A percentile compares a stretch with the other conserved stretches of the same genome.
These are phyloP conservation scores for Aurelia coerulea DNA, from an alignment of 30 jellyfish, hydroid and myxozoan genomes.

Conservation along the genomic window DNA sequence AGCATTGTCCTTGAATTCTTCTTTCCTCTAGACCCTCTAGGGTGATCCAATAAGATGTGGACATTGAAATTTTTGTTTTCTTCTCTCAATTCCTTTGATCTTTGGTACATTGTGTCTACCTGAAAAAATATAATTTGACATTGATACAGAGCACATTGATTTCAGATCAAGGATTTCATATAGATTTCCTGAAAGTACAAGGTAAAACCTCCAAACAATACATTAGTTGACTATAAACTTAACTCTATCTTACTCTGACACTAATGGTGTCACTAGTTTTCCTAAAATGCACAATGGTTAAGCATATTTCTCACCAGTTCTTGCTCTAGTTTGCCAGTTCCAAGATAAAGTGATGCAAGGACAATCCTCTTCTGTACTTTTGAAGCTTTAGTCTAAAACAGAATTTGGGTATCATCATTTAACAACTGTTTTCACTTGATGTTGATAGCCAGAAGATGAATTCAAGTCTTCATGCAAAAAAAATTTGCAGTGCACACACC, in stretches of 20 bases:
- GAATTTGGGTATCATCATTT: background rate
- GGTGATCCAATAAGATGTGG: slow-evolving; percentile 81
- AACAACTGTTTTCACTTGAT: too few relatives aligned
- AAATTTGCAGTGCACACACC: background rate
- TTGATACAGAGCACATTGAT: too few relatives aligned
- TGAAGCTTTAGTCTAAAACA: slow-evolving; percentile 36
- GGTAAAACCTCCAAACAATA: too few relatives aligned
- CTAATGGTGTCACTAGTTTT: too few relatives aligned
- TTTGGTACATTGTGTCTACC: slow-evolving; percentile 76
- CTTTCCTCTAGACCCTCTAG: slow-evolving; percentile 98
- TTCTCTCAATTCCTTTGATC: slow-evolving; percentile 35
- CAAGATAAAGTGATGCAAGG: slow-evolving; percentile 95
- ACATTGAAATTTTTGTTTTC: slow-evolving; percentile 32
- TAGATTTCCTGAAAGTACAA: too few relatives aligned
- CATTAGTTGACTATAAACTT: too few relatives aligned
- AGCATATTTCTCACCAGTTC: slow-evolving; percentile 56
- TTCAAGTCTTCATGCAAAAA: background rate
- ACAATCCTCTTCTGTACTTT: slow-evolving; percentile 72
- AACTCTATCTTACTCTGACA: too few relatives aligned
- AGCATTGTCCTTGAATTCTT: slow-evolving; percentile 91
- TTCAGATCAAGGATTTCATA: too few relatives aligned
- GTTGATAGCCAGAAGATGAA: background rate
- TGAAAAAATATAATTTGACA: background rate
- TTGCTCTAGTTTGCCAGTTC: slow-evolving; percentile 85
- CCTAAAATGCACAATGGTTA: background rate